A percentile compares a stretch with the other conserved stretches of the same genome.
Evolutionary conservation across 2,113 vertebrate species (phyloP).

Genomic region (Furnarius figulus): DNA sequence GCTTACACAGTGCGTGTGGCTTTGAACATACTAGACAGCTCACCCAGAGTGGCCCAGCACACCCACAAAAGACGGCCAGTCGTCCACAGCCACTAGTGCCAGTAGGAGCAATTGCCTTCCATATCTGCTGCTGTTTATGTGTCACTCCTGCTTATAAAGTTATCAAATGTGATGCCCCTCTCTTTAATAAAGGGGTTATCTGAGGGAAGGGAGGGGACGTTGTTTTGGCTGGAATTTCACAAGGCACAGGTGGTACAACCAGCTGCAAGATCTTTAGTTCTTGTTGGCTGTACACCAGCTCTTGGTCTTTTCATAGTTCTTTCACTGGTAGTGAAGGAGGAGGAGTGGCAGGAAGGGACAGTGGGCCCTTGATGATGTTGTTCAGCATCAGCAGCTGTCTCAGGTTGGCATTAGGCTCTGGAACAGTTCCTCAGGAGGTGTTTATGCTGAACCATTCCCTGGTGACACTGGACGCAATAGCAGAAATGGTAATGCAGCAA

Average conservation of each 20-base stretch:
- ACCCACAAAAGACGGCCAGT: not conserved
- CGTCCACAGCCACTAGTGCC: not conserved
- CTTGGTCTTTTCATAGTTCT: conserved; percentile 82
- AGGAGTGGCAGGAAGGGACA: conserved; percentile 82
- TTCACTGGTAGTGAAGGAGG: conserved; percentile 74
- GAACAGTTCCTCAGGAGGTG: conserved; percentile 71
- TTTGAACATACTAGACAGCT: not conserved
- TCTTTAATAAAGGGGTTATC: conserved; percentile 64
- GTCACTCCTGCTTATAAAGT: conserved; percentile 36
- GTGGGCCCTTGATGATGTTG: conserved; percentile 77
- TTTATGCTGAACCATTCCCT: conserved; percentile 59
- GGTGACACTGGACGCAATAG: conserved; percentile 51
- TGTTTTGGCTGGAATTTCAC: conserved; percentile 84
- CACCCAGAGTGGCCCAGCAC: not conserved
- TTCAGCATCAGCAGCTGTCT: conserved; percentile 81
- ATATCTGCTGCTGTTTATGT: not conserved
- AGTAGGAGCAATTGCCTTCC: not conserved
- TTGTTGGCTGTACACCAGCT: conserved; percentile 82
- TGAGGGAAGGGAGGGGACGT: conserved; percentile 76
- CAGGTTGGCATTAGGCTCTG: conserved; percentile 80
- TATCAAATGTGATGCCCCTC: conserved; percentile 66
- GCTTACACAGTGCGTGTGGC: not conserved
- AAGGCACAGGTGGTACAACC: conserved; percentile 84
- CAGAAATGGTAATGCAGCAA: not conserved
- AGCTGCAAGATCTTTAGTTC: conserved; percentile 85